Conservation (phyloP, 2,113 vertebrate genomes). For the Oriolus oriolus region DNA sequence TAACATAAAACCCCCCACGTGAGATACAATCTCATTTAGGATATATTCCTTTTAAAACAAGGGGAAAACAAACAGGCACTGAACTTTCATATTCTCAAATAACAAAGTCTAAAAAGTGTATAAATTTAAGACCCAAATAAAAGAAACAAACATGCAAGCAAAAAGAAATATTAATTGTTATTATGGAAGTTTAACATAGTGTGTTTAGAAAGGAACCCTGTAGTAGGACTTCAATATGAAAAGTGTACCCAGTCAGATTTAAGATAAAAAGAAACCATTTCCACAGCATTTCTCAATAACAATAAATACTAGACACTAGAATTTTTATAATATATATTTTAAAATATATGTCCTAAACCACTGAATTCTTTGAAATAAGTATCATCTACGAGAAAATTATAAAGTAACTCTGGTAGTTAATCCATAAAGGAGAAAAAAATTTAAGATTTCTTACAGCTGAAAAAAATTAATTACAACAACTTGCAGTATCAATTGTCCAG, state of each 20-base stretch:
- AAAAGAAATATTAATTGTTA: background rate
- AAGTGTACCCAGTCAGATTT: background rate
- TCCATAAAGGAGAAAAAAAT: background rate
- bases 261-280: background rate
- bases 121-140: background rate
- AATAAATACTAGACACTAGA: background rate
- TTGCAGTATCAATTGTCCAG: background rate
- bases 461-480: background rate
- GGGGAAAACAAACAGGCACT: background rate
- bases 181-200: background rate
- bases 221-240: background rate
- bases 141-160: background rate
- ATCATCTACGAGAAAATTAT: background rate
- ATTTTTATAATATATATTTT: background rate
- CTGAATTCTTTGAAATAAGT: background rate
- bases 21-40: background rate
- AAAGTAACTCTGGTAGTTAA: background rate
- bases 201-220: background rate
- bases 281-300: background rate
- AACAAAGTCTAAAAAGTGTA: background rate
- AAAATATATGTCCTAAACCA: background rate
- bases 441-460: background rate
- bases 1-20: accelerated
- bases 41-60: background rate
- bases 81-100: background rate